Base-by-base conservation (phyloP, 2,797 vertebrate genomes). In the Knipowitschia caucasica region DNA sequence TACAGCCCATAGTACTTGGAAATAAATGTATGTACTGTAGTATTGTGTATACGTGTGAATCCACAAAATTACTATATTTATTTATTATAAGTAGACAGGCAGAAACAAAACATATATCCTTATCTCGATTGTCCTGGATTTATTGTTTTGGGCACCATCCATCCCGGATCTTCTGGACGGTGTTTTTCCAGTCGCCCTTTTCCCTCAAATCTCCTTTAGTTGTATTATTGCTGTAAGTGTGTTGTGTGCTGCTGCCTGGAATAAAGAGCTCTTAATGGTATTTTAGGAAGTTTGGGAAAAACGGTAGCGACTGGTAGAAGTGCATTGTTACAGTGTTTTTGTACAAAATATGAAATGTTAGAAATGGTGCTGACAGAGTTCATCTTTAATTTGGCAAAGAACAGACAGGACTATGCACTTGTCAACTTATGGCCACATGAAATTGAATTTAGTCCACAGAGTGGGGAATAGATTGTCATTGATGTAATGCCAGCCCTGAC, bases 401-500 rank as follows among this genome's bases (percentile, higher is more conserved):
- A 69, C 61, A 31, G 54, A 62, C 67, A 46, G 50, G 63, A 79
- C 73, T 71, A 77, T 50, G 38, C 31, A 45, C 43, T 18, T 49
- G 84, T 77, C 59, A 43, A 55, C 62, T 65, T 47, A 17, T 26
- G 77, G 71, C 59, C 51, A 20, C 67, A 59, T 69, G 45, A 58
- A 77, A 77, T 58, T 30, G 57, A 67, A 57, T 74, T 79, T 60
- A 61, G 27, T 54, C 45, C 56, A 38, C 5, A 51, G 50, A 55
- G 45, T 50, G 49, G 49, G 42, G 20, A 63, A 51, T 30, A 53
- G 36, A 25, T 46, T 69, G 56, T 60, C 64, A 64, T 33, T 75
- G 68, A 55, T 35, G 7, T 43, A 68, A 55, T 21, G 26, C 39
- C n/a, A n/a, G n/a, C n/a, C n/a, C 36, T 53, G 53, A 40, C 38